Conservation (phyloP, 2,888 invertebrate species). For the Oegoconia quadripuncta region DNA sequence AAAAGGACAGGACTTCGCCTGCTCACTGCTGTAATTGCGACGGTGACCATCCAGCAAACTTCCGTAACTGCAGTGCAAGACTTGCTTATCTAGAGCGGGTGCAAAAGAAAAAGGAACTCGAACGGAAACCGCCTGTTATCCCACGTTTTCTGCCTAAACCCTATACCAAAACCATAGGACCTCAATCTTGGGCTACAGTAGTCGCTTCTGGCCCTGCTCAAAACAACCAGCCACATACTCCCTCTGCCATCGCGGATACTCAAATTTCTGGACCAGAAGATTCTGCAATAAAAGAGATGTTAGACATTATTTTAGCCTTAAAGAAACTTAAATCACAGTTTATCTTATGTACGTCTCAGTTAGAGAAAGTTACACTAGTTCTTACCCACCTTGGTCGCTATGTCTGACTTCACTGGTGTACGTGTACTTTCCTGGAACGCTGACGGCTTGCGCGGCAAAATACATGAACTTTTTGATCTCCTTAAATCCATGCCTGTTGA, state of each 20-base stretch:
- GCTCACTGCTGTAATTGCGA: conserved; percentile 4
- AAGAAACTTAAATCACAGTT: no score
- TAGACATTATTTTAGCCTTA: no score
- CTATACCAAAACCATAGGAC: background rate
- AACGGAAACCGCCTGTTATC: no score
- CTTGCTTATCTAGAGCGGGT: background rate
- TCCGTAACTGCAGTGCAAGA: conserved; percentile 5
- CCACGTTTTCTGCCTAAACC: no score
- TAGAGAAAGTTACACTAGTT: conserved; percentile 14
- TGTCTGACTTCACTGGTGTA: conserved; percentile 5
- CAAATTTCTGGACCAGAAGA: no score
- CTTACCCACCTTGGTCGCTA: conserved; percentile 11
- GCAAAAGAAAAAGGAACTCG: background rate
- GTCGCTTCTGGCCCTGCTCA: no score
- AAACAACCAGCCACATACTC: no score
- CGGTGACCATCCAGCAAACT: conserved; percentile 14
- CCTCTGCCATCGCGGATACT: no score
- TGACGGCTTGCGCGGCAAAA: no score
- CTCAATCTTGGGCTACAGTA: no score
- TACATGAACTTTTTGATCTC: background rate
- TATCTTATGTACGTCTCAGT: no score
- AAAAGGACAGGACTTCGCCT: background rate
- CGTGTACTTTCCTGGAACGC: conserved; percentile 10
- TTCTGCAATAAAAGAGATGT: no score
- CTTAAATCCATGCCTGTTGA: background rate